A percentile compares a stretch with the other conserved stretches of the same genome.
phyloP scores from a whole-genome alignment of 1,140 invertebrate genomes.

The Lycorma delicatula region DNA sequence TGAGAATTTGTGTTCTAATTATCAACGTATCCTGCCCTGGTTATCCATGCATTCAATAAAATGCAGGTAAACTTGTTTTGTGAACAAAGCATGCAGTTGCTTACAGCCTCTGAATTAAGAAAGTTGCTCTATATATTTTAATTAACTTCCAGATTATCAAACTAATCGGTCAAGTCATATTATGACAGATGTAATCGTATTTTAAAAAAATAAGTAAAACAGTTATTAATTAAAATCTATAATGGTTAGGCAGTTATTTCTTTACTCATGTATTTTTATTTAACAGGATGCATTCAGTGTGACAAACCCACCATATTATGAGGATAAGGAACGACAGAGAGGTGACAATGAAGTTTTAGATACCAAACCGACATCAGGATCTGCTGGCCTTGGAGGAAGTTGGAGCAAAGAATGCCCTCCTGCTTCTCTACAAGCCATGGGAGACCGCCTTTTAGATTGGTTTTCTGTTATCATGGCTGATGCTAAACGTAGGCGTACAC shows the following conservation, averaged over 20 bases:
- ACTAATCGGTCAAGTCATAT: too few relatives aligned
- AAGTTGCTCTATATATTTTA: too few relatives aligned
- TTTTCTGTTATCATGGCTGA: constrained; percentile 87
- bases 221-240: too few relatives aligned
- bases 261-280: not conserved
- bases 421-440: constrained; percentile 72
- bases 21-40: too few relatives aligned
- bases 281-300: constrained; percentile 38
- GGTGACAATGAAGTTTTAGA: constrained; percentile 60
- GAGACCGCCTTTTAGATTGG: constrained; percentile 85
- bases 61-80: too few relatives aligned
- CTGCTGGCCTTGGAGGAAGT: constrained; percentile 26
- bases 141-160: too few relatives aligned
- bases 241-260: not conserved
- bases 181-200: too few relatives aligned
- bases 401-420: constrained; percentile 47
- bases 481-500: constrained; percentile 45
- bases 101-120: too few relatives aligned
- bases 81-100: too few relatives aligned
- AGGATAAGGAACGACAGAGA: constrained; percentile 55
- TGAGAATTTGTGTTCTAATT: too few relatives aligned
- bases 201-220: too few relatives aligned
- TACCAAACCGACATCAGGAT: constrained; percentile 38
- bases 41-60: too few relatives aligned
- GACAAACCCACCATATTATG: constrained; percentile 42